Evolutionary conservation across 2,888 invertebrate species (phyloP).

Genomic region (Dolichopus griseipennis): DNA sequence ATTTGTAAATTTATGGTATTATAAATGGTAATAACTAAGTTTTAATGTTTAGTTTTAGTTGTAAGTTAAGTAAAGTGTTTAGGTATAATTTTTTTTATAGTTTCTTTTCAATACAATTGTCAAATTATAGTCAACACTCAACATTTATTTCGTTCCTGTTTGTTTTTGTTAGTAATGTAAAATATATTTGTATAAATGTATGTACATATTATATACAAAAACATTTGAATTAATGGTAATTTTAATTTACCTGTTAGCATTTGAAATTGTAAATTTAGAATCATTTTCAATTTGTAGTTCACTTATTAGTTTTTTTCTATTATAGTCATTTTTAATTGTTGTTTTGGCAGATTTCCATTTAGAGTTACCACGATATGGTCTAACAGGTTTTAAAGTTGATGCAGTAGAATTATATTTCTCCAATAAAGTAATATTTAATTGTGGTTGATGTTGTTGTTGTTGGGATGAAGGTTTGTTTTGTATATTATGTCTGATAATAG

Average conservation of each 20-base stretch:
- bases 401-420: neutral
- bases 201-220: no score
- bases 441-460: neutral
- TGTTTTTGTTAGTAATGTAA: no score
- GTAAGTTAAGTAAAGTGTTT: no score
- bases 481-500: neutral
- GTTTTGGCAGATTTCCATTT: constrained; percentile 44
- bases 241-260: constrained; percentile 9
- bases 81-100: no score
- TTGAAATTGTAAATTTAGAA: constrained; percentile 17
- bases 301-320: constrained; percentile 14
- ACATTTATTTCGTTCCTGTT: no score
- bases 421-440: neutral
- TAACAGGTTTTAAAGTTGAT: constrained; percentile 28
- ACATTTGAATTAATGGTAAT: neutral
- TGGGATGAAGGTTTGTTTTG: neutral
- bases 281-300: constrained; percentile 23
- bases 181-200: no score
- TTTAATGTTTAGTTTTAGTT: no score
- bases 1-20: no score
- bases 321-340: constrained; percentile 23
- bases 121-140: no score
- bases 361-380: constrained; percentile 44
- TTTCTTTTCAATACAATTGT: no score
- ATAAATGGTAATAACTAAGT: no score